A percentile compares a stretch with the other conserved stretches of the same genome.
phyloP scores from a whole-genome alignment of 1,140 invertebrate species.

The Cepaea nemoralis region DNA sequence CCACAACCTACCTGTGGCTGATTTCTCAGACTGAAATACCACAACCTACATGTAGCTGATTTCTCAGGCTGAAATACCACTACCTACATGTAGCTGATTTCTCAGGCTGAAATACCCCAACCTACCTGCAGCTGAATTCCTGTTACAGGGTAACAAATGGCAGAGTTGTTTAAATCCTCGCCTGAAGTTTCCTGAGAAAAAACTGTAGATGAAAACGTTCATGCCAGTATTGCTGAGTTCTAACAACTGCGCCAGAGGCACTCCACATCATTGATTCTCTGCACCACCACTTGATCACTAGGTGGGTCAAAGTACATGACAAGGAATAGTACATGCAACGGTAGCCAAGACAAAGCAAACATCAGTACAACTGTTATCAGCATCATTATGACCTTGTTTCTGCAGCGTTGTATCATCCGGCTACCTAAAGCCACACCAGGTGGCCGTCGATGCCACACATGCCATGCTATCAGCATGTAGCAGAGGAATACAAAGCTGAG shows the following conservation, averaged over 20 bases:
- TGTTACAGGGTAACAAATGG: conserved; percentile 36
- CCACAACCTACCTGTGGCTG: no score
- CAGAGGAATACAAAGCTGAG: conserved; percentile 91
- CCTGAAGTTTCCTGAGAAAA: conserved; percentile 96
- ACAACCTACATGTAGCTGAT: no score
- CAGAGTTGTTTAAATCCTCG: conserved; percentile 79
- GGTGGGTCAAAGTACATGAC: conserved; percentile 49
- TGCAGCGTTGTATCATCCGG: conserved; percentile 68
- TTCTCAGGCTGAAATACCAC: no score
- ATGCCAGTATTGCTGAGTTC: conserved; percentile 97
- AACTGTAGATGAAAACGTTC: conserved; percentile 97
- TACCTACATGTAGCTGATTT: no score
- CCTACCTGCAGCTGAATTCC: conserved; percentile 2
- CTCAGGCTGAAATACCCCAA: no score
- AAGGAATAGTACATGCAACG: conserved; percentile 80
- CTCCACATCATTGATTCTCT: conserved; percentile 84
- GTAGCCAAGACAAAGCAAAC: conserved; percentile 96
- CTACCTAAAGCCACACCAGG: conserved; percentile 76
- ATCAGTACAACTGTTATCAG: conserved; percentile 92
- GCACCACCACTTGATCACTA: conserved; percentile 64
- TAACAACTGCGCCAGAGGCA: conserved; percentile 94
- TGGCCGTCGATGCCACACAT: conserved; percentile 88
- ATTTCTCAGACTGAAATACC: no score
- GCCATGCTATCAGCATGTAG: conserved; percentile 93
- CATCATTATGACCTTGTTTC: conserved; percentile 89